Conservation (phyloP, 2,888 invertebrate species). For the Eristalinus sepulchralis region DNA sequence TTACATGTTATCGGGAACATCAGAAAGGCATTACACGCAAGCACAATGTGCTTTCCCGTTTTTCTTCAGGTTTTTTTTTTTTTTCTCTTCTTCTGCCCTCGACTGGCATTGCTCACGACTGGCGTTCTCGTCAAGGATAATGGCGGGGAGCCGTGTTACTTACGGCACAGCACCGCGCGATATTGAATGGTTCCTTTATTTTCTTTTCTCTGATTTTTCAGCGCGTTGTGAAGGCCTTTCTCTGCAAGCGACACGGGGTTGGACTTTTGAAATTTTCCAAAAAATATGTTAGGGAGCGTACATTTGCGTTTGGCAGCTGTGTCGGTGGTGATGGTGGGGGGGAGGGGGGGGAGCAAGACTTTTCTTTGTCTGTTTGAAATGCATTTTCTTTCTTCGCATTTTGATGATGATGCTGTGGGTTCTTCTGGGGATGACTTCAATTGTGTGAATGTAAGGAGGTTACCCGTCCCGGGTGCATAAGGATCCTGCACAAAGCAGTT, state of each 20-base stretch:
- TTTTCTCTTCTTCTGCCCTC: not conserved
- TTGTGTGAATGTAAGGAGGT: constrained; percentile 1
- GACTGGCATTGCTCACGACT: not conserved
- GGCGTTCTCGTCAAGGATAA: constrained; percentile 36
- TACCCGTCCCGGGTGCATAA: constrained; percentile 5
- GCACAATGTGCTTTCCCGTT: constrained; percentile 37
- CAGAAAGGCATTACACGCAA: constrained; percentile 59
- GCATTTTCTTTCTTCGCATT: not conserved
- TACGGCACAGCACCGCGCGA: constrained; percentile 30
- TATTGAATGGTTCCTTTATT: constrained; percentile 23
- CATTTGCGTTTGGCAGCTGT: not conserved
- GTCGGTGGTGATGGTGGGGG: not conserved
- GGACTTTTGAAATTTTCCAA: not conserved
- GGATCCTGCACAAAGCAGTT: constrained; percentile 2
- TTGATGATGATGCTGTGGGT: constrained; percentile 4
- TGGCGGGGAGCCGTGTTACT: constrained; percentile 39
- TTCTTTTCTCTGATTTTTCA: not conserved
- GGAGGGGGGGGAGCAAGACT: not conserved
- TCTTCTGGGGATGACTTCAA: not conserved
- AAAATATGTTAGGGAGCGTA: not conserved
- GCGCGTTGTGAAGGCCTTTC: not conserved
- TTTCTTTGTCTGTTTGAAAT: not conserved
- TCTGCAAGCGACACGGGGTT: not conserved
- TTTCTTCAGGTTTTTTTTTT: not conserved
- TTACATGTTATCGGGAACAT: constrained; percentile 60